Evolutionary conservation across 2,113 vertebrate species (phyloP), one percentile per base, ranked within the genome.

Genomic region (Elephas maximus): DNA sequence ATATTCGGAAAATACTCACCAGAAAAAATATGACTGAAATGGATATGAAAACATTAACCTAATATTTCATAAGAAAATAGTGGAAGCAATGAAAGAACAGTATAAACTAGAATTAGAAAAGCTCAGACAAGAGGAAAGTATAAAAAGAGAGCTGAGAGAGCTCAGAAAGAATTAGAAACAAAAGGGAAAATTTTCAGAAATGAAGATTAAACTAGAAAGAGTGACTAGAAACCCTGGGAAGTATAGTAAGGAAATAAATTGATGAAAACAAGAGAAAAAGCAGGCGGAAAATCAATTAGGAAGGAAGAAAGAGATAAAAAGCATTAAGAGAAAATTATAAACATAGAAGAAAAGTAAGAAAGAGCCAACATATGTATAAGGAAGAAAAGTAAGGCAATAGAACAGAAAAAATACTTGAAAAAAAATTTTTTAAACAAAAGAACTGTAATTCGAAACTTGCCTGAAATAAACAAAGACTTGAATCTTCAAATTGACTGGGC

Each of bases 1-100:
- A 73, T 33, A 86, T 51, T 91, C 23, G 45, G 17, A 63, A 90
- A 67, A 87, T 82, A 90, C 67, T 93, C 44, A 84, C 14, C 81
- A 91, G 41, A 69, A 95, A 69, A 87, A n/a, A 57, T 69, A 62
- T 45, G 8, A 81, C 45, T 76, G 86, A 26, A 78, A 63, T 71
- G 51, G 12, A 53, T n/a, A 73, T 37, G 62, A 67, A 93, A 83
- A 77, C 69, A 87, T 7, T 57, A 57, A 57, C 15, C 15, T 11
- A 57, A 57, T 57, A 57, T 57, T 57, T 57, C 53, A 57, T 44
- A 81, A 53, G 26, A 73, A 79, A 79, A 65, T 44, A 76, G 45
- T 30, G 51, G 60, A 57, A 57, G 53, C 53, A 11, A 57, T 12
- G 53, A 57, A 57, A 57, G 53, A 57, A 57, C 53, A 57, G 53